phyloP scores from a whole-genome alignment of 1,140 invertebrate genomes.

The Reticulitermes speratus region DNA sequence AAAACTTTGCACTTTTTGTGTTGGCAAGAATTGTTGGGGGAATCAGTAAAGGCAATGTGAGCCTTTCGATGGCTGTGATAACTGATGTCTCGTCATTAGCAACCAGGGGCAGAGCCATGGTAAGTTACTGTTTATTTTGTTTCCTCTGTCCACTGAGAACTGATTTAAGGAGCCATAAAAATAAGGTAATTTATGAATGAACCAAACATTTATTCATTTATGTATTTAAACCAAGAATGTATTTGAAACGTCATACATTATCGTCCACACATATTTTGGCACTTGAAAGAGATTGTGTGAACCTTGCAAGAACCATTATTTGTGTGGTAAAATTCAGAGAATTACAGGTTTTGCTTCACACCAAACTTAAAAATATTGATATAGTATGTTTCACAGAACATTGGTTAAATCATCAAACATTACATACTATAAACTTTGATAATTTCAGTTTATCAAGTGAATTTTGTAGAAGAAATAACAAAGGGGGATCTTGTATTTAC shows the following conservation, averaged over 20 bases:
- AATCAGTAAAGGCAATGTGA: conserved; percentile 95
- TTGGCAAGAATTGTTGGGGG: conserved; percentile 91
- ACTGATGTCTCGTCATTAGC: conserved; percentile 84
- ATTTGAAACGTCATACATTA: neutral
- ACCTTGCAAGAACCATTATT: no score
- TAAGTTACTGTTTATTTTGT: conserved; percentile 47
- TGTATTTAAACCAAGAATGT: neutral
- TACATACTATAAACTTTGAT: no score
- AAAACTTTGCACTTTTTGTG: conserved; percentile 89
- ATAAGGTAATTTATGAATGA: neutral
- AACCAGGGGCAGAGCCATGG: conserved; percentile 91
- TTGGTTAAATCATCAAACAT: no score
- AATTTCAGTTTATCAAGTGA: no score
- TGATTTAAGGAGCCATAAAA: conserved; percentile 18
- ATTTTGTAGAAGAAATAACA: no score
- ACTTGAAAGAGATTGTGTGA: no score
- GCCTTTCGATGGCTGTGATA: conserved; percentile 91
- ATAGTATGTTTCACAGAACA: no score
- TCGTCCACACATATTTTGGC: neutral
- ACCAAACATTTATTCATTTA: neutral
- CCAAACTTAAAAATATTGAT: no score
- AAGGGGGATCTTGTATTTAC: no score
- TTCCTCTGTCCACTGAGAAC: neutral
- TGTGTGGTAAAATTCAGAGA: no score
- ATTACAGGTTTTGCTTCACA: no score